Evolutionary conservation across 2,113 vertebrate genomes (phyloP), one percentile per base, ranked within the genome.

Genomic region (Menidia beryllina): DNA sequence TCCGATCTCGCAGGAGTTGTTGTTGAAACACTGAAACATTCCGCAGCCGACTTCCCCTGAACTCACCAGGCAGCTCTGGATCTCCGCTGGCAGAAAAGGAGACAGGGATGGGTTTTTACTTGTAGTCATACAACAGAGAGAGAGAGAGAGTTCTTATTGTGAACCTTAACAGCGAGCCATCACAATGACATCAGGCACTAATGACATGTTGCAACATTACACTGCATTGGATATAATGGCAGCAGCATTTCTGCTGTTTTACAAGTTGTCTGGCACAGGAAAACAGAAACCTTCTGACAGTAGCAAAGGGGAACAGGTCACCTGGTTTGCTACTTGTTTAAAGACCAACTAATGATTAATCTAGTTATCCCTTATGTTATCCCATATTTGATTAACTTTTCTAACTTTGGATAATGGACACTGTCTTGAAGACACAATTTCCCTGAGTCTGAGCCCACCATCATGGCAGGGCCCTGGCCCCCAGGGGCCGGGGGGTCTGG

Each of bases 11-110:
- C 97, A 99, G 12, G 97, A 97, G 91, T 95, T 97, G 92, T 98
- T 98, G 89, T 94, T 97, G 76, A 99, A 98, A 85, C 97, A 99
- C 64, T 97, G 95, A 74, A 99, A 98, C 59, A 94, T 96, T 39
- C 95, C 96, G 43, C 97, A 99, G 43, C 97, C 97, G 62, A 98
- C 97, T 27, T 98, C 96, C 3, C 95, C 97, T 30, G 96, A 95
- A 26, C 86, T 95, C 71, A 96, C 91, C 90, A 99, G 88, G 84
- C 97, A 99, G 81, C 96, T 95, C 91, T 99, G 97, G 65, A 99
- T 97, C 71, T 96, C 96, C 47, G 85, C 97, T 98, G 86, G 38
- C 12, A 47, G 2, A 68, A 6, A 54, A 5, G 51, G 11, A 56
- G 3, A 55, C 12, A 2, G 5, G 20, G 47, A 30, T 30, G 8